Evolutionary conservation across 2,888 invertebrate species (phyloP).

Genomic region (Nipponacmea schrenckii): DNA sequence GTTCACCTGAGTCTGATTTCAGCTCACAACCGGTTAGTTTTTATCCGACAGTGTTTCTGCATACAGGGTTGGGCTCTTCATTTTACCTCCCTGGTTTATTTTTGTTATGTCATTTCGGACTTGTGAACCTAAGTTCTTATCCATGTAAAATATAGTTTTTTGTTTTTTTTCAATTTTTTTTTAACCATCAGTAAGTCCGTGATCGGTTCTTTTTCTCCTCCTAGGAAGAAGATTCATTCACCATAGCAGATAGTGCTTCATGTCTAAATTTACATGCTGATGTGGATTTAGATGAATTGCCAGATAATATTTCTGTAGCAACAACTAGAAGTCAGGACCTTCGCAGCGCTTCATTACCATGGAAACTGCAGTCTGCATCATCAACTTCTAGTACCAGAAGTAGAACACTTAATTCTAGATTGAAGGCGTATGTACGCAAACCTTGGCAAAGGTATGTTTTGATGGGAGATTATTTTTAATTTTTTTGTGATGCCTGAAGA

Average conservation of each 20-base stretch:
- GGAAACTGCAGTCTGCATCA: not conserved
- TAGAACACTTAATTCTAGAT: not conserved
- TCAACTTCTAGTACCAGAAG: not conserved
- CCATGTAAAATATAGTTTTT: too few relatives aligned
- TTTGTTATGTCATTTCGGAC: too few relatives aligned
- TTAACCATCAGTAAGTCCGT: too few relatives aligned
- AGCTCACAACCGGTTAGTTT: too few relatives aligned
- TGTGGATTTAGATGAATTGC: not conserved
- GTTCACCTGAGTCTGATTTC: too few relatives aligned
- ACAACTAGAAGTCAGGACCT: not conserved
- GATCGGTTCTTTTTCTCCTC: too few relatives aligned
- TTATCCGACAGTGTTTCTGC: too few relatives aligned
- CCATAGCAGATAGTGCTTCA: not conserved
- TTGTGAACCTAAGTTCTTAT: too few relatives aligned
- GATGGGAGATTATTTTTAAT: too few relatives aligned
- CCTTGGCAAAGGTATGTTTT: not conserved
- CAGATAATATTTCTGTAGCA: not conserved
- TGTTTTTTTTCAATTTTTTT: too few relatives aligned
- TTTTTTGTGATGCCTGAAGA: not conserved
- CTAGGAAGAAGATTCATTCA: not conserved
- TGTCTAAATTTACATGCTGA: not conserved
- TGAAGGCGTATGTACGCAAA: not conserved
- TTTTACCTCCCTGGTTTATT: too few relatives aligned
- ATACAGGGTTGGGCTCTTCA: too few relatives aligned
- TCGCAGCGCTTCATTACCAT: not conserved